phyloP scores from a whole-genome alignment of 2,888 invertebrate species.

The Apodemia mormo region DNA sequence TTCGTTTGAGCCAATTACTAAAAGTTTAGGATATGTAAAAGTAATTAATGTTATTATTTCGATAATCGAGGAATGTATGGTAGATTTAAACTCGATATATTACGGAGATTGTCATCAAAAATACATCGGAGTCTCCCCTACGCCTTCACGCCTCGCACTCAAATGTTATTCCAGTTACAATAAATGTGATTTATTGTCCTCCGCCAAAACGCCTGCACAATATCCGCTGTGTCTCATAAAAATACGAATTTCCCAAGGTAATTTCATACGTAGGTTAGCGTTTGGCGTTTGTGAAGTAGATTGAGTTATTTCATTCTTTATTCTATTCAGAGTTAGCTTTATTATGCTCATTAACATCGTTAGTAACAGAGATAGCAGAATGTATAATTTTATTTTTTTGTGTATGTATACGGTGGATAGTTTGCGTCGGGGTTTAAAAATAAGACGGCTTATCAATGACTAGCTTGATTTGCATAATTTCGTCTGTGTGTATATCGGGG shows the following conservation, averaged over 20 bases:
- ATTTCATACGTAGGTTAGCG: constrained; percentile 3
- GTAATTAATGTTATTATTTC: no score
- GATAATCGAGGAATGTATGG: not conserved
- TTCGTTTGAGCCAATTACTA: no score
- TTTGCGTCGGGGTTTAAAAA: no score
- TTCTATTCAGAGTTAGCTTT: no score
- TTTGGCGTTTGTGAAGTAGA: not conserved
- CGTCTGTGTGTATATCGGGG: no score
- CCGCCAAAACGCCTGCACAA: constrained; percentile 7
- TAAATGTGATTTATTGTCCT: constrained; percentile 11
- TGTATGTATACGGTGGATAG: no score
- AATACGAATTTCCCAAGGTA: constrained; percentile 11
- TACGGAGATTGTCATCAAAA: constrained; percentile 18
- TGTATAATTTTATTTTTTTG: no score
- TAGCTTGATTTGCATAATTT: no score
- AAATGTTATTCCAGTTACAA: constrained; percentile 9
- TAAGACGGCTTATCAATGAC: no score
- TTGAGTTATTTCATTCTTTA: not conserved
- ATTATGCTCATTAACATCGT: no score
- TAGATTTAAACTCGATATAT: not conserved
- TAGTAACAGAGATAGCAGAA: no score
- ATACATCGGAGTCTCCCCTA: constrained; percentile 10
- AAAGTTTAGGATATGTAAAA: no score
- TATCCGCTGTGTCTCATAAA: constrained; percentile 4
- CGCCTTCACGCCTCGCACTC: not conserved